Evolutionary conservation across 2,888 invertebrate genomes (phyloP), one percentile per base, ranked within the genome.

Genomic region (Exocentrus adspersus): DNA sequence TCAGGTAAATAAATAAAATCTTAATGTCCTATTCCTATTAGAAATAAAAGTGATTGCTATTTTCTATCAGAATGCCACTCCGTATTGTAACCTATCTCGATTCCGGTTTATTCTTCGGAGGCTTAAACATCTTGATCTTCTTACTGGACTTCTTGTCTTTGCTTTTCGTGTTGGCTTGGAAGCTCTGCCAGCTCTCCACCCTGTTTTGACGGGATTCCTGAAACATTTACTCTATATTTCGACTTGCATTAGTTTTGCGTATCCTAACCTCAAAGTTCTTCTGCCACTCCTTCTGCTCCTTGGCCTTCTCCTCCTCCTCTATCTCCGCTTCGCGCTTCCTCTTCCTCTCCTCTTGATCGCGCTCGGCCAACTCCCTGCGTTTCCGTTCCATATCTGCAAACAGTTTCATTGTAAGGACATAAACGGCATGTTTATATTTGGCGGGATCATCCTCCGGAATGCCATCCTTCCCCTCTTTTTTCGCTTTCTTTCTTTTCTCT

Each of bases 371-470:
- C 78, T 94, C 92, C 76, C 95, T 90, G 48, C 92, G 87, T 83
- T 96, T 93, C 54, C 97, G 88, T 79, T 98, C 97, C 90, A 97
- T 92, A 79, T 99, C 99, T 52, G 99, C 99, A 81, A 91, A 91
- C 71, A 89, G 79, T 87, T 99, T 98, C 94, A 97, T 98, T 9
- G 97, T 98, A 90, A 98, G 93, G n/a, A 98, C 97, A 86, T 97
- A 97, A 53, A 98, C 89, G 2, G 98, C 92, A 84, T 97, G 97
- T 84, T 93, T 94, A 80, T 92, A 93, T 79, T 93, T 93, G 52
- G 85, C 86, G 14, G 93, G 92, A 77, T 93, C 92, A 83, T 94
- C 94, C 83, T 94, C 93, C 76, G 97, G 97, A 65, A 97, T 92
- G 9, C 89, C 87, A 69, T 89, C 87, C 80, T 92, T 92, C 43